Evolutionary conservation across 2,888 invertebrate species (phyloP), one percentile per base, ranked within the genome.

Genomic region (Drosophila fungiperda): DNA sequence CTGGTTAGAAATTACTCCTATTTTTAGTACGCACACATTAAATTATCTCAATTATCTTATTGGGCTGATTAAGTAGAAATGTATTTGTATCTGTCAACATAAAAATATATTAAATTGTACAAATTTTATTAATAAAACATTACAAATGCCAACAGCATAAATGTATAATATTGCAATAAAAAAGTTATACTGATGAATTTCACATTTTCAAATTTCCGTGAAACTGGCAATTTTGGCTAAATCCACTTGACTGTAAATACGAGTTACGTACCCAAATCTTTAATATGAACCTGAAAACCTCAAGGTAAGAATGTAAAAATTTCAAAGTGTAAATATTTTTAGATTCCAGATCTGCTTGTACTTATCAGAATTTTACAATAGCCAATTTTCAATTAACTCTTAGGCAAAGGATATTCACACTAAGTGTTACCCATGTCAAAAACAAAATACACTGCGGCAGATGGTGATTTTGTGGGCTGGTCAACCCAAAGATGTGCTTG

Each of bases 401-500:
- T 23, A 11, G 36, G 26, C 26, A 49, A 61, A 65, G 40, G 33
- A 49, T 26, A 32, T 48, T 64, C 15, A 17, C 35, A 38, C 33
- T 40, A 61, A 53, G 71, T 57, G 61, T 9, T 12, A 63, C 63
- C 66, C 59, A 49, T 86, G 72, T 82, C 87, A 75, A 55, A 55
- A 60, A 50, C 60, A 57, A 68, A 63, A 66, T 66, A 70, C 73
- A 76, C 76, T 76, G 76, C 29, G 79, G 79, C 63, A 67, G 58
- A 50, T 52, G 55, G 52, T 66, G 64, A 61, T 54, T 50, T 53
- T 23, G 49, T 62, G 55, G 62, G 62, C 62, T 53, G 66, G 66
- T 53, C 60, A 65, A 45, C 11, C 8, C 8, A 17, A 38, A 52
- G 50, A 48, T 54, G 33, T 52, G 68, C 55, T 71, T 58, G 71